Conservation (phyloP, 2,888 invertebrate genomes). For the Chalcis sispes region DNA sequence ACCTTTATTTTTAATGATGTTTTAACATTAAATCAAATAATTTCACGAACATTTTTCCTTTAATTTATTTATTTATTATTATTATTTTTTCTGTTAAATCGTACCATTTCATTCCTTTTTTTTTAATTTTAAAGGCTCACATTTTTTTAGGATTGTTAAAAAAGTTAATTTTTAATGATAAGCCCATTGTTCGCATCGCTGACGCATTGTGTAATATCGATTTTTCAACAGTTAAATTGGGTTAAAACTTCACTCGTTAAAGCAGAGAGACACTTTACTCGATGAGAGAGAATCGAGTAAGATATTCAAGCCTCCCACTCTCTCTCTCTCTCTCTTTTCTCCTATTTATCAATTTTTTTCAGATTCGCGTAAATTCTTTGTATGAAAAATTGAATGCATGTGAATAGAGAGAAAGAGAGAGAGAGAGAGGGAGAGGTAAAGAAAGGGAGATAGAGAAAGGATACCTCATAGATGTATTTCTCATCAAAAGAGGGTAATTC, state of each 20-base stretch:
- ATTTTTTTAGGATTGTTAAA: too few species aligned
- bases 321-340: too few species aligned
- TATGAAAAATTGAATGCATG: background rate
- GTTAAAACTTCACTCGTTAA: background rate
- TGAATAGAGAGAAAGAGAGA: too few species aligned
- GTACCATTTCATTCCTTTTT: too few species aligned
- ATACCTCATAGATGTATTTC: background rate
- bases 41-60: too few species aligned
- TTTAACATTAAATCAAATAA: too few species aligned
- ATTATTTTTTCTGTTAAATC: too few species aligned
- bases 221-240: background rate
- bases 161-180: background rate
- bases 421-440: too few species aligned
- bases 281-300: background rate
- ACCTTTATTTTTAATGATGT: too few species aligned
- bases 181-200: background rate
- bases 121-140: background rate
- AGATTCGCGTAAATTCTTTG: background rate
- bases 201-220: background rate
- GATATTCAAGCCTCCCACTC: background rate
- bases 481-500: conserved; percentile 21
- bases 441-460: too few species aligned
- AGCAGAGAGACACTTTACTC: background rate
- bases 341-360: too few species aligned
- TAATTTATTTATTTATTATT: too few species aligned